Conservation (phyloP, 2,888 invertebrate genomes). For the Deroplatys truncata region DNA sequence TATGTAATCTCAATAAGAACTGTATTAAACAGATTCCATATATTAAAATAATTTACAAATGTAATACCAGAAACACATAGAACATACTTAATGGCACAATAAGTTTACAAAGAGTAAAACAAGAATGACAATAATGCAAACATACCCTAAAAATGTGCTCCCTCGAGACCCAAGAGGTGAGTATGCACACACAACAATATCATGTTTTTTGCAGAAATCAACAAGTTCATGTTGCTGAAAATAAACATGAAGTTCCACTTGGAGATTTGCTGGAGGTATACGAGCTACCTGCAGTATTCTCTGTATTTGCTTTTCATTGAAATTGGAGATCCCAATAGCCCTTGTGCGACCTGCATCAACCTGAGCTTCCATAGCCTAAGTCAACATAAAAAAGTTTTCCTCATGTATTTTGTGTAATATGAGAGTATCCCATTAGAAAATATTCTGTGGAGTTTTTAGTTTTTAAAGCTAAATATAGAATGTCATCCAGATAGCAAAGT, state of each 20-base stretch:
- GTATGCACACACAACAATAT: conserved; percentile 38
- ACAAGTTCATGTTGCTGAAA: conserved; percentile 43
- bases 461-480: too few species aligned
- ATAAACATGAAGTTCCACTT: conserved; percentile 51
- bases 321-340: conserved; percentile 82
- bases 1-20: too few species aligned
- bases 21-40: too few species aligned
- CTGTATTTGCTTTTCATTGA: conserved; percentile 68
- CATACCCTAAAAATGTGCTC: conserved; percentile 1
- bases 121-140: background rate
- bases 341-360: conserved; percentile 65
- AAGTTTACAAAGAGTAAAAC: background rate
- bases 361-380: conserved; percentile 62
- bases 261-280: conserved; percentile 60
- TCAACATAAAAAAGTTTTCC: background rate
- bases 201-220: conserved; percentile 40
- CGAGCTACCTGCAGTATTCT: conserved; percentile 57
- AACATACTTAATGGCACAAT: too few species aligned
- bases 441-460: too few species aligned
- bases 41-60: too few species aligned
- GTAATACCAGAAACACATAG: too few species aligned
- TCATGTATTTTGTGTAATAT: too few species aligned
- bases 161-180: conserved; percentile 36
- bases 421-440: too few species aligned
- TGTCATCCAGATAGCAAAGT: too few species aligned